Percentiles rank a stretch among this genome's conserved stretches.
These are phyloP conservation scores for Amitus sp. DNA, from an alignment of 2,888 invertebrate species.

Conservation along the genomic window DNA sequence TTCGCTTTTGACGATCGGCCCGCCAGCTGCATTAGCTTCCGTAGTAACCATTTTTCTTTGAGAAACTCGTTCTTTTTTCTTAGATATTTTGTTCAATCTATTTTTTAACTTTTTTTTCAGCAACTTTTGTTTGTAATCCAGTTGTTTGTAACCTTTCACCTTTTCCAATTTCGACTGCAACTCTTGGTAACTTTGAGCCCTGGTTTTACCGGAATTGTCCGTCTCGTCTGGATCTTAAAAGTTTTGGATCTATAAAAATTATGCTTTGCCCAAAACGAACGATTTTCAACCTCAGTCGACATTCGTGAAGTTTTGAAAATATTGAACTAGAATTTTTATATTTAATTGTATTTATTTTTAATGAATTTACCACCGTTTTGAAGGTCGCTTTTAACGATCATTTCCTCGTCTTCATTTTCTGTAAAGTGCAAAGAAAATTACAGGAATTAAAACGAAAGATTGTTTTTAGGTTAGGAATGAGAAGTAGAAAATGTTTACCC, in stretches of 20 bases:
- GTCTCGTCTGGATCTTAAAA: slow-evolving; percentile 29
- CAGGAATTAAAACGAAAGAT: no score
- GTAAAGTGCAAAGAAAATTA: neutral
- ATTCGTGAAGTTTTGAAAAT: slow-evolving; percentile 22
- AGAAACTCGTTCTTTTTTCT: slow-evolving; percentile 69
- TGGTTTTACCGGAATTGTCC: slow-evolving; percentile 6
- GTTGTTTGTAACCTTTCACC: slow-evolving; percentile 72
- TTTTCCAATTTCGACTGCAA: slow-evolving; percentile 73
- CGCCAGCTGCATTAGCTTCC: slow-evolving; percentile 54
- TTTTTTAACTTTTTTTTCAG: slow-evolving; percentile 75
- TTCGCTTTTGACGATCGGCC: slow-evolving; percentile 58
- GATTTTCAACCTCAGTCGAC: no score
- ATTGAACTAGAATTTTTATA: slow-evolving; percentile 35
- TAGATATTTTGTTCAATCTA: slow-evolving; percentile 75
- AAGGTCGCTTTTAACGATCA: no score
- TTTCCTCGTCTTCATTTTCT: neutral
- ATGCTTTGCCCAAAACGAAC: neutral
- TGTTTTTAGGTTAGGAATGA: no score
- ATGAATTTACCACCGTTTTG: no score
- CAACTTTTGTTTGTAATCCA: slow-evolving; percentile 74
- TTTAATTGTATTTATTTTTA: no score
- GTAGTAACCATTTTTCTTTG: slow-evolving; percentile 63
- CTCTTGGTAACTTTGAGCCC: slow-evolving; percentile 74
- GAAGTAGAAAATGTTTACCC: no score
- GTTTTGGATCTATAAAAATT: slow-evolving; percentile 19